Evolutionary conservation across 2,113 vertebrate genomes (phyloP).

Genomic region (Thymallus thymallus): DNA sequence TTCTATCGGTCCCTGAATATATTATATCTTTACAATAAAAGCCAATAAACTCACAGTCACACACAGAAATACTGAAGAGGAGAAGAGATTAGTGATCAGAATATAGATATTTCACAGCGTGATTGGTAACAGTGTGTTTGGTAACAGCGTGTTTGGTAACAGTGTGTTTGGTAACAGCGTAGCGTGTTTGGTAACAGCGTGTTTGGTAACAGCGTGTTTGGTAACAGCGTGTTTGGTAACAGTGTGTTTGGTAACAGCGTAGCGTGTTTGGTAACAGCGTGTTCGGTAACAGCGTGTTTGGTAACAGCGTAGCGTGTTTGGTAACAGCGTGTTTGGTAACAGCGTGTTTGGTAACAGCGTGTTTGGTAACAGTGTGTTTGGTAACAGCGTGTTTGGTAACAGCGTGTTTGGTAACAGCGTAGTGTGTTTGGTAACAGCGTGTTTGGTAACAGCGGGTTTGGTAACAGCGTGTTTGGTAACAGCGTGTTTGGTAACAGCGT

Average conservation of each 20-base stretch:
- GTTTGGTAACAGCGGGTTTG: constrained; percentile 76
- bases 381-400: constrained; percentile 65
- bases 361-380: constrained; percentile 78
- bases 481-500: too few relatives aligned
- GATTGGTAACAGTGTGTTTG: too few relatives aligned
- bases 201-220: too few relatives aligned
- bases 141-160: constrained; percentile 65
- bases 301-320: constrained; percentile 69
- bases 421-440: too few relatives aligned
- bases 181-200: constrained; percentile 70
- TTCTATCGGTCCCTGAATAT: too few relatives aligned
- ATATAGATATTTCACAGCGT: constrained; percentile 12
- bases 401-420: constrained; percentile 75
- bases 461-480: constrained; percentile 65
- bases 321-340: too few relatives aligned
- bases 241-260: constrained; percentile 76
- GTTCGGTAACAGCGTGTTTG: constrained; percentile 45
- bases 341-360: too few relatives aligned
- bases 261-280: constrained; percentile 70
- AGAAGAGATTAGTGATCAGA: background rate
- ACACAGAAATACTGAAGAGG: too few relatives aligned
- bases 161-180: constrained; percentile 76
- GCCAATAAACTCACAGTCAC: too few relatives aligned
- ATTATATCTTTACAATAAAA: too few relatives aligned
- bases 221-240: constrained; percentile 65